A percentile compares a stretch with the other conserved stretches of the same genome.
These are phyloP conservation scores for Apostichopus californicus DNA, from an alignment of 35 echinoderm and acorn worm genomes.

Conservation along the genomic window DNA sequence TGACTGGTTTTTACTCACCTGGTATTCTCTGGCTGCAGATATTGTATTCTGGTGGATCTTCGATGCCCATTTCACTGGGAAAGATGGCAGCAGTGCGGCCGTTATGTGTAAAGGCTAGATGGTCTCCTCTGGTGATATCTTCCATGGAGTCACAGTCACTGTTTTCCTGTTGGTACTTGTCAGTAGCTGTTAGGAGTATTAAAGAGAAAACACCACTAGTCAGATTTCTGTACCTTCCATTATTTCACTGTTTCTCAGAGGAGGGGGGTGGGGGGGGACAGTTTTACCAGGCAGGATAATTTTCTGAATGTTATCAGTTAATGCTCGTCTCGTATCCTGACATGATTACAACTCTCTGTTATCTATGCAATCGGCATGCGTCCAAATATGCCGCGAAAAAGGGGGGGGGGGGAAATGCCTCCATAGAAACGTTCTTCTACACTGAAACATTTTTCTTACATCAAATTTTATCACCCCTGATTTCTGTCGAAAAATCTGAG, in stretches of 20 bases:
- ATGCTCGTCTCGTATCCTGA: no score
- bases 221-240: no score
- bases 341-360: no score
- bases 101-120: slow-evolving; percentile 17
- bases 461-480: no score
- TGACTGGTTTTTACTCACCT: background rate
- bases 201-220: background rate
- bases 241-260: no score
- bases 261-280: background rate
- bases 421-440: no score
- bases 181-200: slow-evolving; percentile 61
- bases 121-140: slow-evolving; percentile 44
- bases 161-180: slow-evolving; percentile 88
- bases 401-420: no score
- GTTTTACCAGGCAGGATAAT: background rate
- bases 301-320: no score
- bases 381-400: no score
- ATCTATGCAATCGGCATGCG: no score
- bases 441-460: no score
- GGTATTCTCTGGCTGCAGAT: slow-evolving; percentile 40
- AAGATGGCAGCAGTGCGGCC: slow-evolving; percentile 42
- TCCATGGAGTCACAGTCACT: slow-evolving; percentile 91
- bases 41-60: slow-evolving; percentile 46
- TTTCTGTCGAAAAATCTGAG: no score
- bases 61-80: slow-evolving; percentile 57